These are phyloP conservation scores for Chrysolina oricalcia DNA, from an alignment of 2,888 invertebrate species.

Conservation along the genomic window DNA sequence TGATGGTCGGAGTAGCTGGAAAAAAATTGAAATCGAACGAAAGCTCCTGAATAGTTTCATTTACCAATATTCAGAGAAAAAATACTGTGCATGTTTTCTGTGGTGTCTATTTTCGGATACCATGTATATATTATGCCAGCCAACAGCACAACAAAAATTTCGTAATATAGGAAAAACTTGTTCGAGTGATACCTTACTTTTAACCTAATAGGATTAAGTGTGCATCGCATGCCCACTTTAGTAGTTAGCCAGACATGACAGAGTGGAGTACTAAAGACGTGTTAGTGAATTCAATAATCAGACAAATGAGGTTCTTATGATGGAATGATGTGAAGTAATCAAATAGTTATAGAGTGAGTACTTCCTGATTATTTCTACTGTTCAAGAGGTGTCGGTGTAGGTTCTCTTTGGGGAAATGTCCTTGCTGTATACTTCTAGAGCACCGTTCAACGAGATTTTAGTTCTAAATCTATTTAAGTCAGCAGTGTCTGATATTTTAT, in stretches of 20 bases:
- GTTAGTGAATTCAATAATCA: constrained; percentile 26
- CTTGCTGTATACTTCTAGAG: too few relatives aligned
- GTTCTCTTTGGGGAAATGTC: too few relatives aligned
- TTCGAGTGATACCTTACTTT: constrained; percentile 50
- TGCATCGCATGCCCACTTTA: constrained; percentile 48
- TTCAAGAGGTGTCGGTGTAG: too few relatives aligned
- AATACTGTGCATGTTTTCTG: not conserved
- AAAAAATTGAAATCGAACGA: too few relatives aligned
- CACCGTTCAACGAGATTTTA: too few relatives aligned
- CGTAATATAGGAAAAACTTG: constrained; percentile 44
- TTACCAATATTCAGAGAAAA: not conserved
- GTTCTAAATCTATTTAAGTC: too few relatives aligned
- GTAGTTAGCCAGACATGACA: constrained; percentile 45
- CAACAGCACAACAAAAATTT: constrained; percentile 36
- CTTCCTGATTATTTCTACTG: constrained; percentile 2
- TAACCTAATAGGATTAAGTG: constrained; percentile 52
- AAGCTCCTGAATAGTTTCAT: not conserved
- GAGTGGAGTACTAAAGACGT: constrained; percentile 37
- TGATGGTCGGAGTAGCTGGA: too few relatives aligned
- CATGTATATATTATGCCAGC: constrained; percentile 4
- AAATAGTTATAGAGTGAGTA: constrained; percentile 1
- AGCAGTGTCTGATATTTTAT: too few relatives aligned
- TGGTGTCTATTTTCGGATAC: constrained; percentile 4
- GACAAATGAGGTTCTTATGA: constrained; percentile 19
- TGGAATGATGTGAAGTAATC: constrained; percentile 17